Conservation (phyloP, 2,113 vertebrate genomes). For the Alouatta palliata region DNA sequence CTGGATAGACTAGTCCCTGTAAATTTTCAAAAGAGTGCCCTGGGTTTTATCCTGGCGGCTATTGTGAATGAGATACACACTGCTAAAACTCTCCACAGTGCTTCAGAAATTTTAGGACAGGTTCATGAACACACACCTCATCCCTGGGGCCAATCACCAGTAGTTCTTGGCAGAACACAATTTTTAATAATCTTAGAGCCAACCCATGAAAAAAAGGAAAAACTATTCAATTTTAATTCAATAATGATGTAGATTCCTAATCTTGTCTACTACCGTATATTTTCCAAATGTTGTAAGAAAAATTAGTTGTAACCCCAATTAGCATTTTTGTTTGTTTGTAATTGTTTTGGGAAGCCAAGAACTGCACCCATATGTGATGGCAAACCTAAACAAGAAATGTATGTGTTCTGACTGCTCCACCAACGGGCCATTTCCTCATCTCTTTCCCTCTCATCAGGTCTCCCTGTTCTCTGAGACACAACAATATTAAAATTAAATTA, state of each 20-base stretch:
- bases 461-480: background rate
- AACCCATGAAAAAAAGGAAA: background rate
- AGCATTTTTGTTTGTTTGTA: background rate
- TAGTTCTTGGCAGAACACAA: conserved; percentile 67
- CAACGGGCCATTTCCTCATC: background rate
- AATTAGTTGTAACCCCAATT: background rate
- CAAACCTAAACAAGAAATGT: background rate
- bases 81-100: conserved; percentile 39
- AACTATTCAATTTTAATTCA: conserved; percentile 34
- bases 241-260: background rate
- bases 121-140: conserved; percentile 54
- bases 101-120: conserved; percentile 52
- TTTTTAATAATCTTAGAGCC: conserved; percentile 45
- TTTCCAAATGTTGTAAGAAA: background rate
- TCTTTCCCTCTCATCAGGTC: background rate
- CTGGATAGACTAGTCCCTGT: conserved; percentile 70
- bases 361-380: background rate
- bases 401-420: background rate
- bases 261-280: background rate
- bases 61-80: conserved; percentile 65
- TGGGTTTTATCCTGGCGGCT: conserved; percentile 74
- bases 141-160: conserved; percentile 64
- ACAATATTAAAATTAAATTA: background rate
- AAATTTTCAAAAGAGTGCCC: conserved; percentile 78
- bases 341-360: background rate